Evolutionary conservation across 2,113 vertebrate species (phyloP), one percentile per base, ranked within the genome.

Genomic region (Datnioides undecimradiatus): DNA sequence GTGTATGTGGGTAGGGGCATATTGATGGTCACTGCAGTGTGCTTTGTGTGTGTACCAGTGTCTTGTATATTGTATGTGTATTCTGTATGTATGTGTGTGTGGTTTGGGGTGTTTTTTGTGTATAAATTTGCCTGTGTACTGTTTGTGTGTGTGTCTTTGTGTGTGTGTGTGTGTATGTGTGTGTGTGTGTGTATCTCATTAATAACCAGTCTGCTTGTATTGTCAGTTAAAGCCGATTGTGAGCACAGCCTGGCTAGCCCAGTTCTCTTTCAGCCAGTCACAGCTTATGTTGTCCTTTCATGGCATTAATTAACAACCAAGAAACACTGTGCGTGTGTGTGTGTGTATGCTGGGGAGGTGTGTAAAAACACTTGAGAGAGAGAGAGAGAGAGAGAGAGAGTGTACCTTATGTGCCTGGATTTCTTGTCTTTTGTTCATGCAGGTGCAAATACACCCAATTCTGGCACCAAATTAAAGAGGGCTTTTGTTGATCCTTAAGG

Each of bases 151-250:
- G 5, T 23, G 62, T 51, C 25, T 54, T 25, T 58, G 21, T 54
- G 16, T 38, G 34, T 16, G 9, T 57, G 71, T 21, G 31, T 79
- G 34, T 73, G 57, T 60, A 3, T 43, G 65, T 23, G 27, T 79
- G 34, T 76, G 60, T 55, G 41, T 48, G 40, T 48, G 45, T n/a
- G 57, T 4, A 2, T n/a, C 84, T 91, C 79, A 80, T 91, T 94
- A 90, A 91, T 89, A 80, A 80, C 58, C 41, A 10, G 41, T 31
- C 71, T 54, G 36, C 66, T 36, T 49, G 69, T 63, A 57, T 81
- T 83, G 84, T 73, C 74, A 80, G 75, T 87, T 89, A 79, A 87
- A 83, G 60, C 78, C 60, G 71, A 76, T 63, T 80, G 84, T 82
- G 75, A 84, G 60, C 63, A 63, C 51, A 34, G 73, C 38, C 82